Evolutionary conservation across 2,797 vertebrate species (phyloP), one percentile per base, ranked within the genome.

Genomic region (Stomatorhinus walkeri): DNA sequence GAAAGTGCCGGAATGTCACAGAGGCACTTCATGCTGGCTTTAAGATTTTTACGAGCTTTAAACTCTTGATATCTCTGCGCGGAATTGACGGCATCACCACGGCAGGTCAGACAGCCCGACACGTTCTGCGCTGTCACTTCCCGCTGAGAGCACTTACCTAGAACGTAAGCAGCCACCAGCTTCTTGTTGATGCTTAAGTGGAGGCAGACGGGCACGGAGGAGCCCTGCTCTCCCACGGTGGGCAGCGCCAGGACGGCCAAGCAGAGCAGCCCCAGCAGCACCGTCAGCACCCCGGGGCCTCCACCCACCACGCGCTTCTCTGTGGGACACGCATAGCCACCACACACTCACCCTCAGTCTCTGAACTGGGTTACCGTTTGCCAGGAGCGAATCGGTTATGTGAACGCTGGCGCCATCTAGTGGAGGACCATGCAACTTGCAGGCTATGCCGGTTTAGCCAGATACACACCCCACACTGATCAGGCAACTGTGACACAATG

Each of bases 141-240:
- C 6, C 9, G 48, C 19, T 22, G 36, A 46, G 85, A 83, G 4
- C 4, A 92, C 96, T 95, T 88, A 99, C 98, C 98, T 92, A 99
- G 97, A 95, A 99, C 97, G 90, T 99, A 99, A 89, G 88, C 88
- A 76, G 88, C 88, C 68, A 99, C 98, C 94, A 99, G 96, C 96
- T 99, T 99, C 93, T 99, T 99, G 97, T 99, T 99, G 96, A 99
- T 97, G 97, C 98, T 99, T 97, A 99, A 97, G 95, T 99, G 98
- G 97, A 99, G 98, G 98, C 99, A 99, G 97, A 99, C 96, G 97
- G 98, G 98, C 97, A 99, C 98, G 93, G 97, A 95, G 92, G 98
- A 98, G 95, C 98, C 98, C 94, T 97, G 94, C 95, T 99, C 98
- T 93, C 98, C 98, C 93, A 98, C 93, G 0, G 98, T 99, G 8